phyloP scores from a whole-genome alignment of 2,113 vertebrate genomes.

The Erpornis zantholeuca region DNA sequence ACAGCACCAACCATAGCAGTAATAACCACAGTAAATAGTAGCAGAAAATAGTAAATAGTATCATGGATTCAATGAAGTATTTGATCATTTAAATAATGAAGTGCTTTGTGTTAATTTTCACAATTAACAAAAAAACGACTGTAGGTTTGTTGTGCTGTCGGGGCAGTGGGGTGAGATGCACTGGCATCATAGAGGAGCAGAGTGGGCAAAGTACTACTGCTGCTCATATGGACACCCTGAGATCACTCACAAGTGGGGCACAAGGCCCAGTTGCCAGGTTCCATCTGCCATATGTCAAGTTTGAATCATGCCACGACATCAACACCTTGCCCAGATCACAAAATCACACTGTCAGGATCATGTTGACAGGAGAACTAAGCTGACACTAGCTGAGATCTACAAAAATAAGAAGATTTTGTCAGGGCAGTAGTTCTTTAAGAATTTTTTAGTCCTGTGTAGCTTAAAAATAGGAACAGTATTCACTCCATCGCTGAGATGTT shows the following conservation, averaged over 20 bases:
- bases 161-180: neutral
- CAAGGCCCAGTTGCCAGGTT: neutral
- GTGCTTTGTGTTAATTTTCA: neutral
- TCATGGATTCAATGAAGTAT: neutral
- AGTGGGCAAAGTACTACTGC: neutral
- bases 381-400: neutral
- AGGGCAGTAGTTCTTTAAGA: neutral
- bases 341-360: neutral
- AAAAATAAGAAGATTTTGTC: neutral
- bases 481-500: neutral
- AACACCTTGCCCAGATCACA: neutral
- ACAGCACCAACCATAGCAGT: neutral
- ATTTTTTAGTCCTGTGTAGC: neutral
- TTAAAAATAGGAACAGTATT: neutral
- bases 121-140: neutral
- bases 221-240: neutral
- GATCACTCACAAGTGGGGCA: neutral
- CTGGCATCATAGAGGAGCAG: neutral
- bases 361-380: neutral
- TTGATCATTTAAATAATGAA: neutral
- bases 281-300: rapidly evolving
- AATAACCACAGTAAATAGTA: neutral
- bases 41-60: rapidly evolving
- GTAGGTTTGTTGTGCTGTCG: neutral
- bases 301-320: neutral